Evolutionary conservation across 2,113 vertebrate genomes (phyloP), one percentile per base, ranked within the genome.

Genomic region (Lepidothrix coronata): DNA sequence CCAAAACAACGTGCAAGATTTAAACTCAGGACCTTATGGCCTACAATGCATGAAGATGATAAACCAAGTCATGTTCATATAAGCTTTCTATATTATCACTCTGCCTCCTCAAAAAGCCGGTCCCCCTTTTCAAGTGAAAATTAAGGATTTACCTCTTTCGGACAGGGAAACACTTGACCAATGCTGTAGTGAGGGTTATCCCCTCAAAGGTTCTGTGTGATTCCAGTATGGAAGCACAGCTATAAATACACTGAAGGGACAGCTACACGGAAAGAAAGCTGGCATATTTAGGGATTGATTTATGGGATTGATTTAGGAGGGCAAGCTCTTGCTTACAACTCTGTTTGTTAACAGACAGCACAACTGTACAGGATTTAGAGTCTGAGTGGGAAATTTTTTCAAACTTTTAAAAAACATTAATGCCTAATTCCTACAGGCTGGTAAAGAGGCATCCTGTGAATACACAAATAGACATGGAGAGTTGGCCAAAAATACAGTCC

Each of bases 201-300:
- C 55, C 52, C 72, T 86, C 68, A 59, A 55, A 76, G 39, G 31
- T 57, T 88, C 43, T 68, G 52, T 66, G 22, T 67, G 59, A 86
- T 65, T 71, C 44, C 81, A 76, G 30, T n/a, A 65, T 28, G 25
- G 70, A 74, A 91, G 23, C 4, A 6, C 27, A 87, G 65, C 54
- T 88, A 93, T 57, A 86, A 96, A 88, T 84, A 88, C 14, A 84
- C 13, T n/a, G 11, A 67, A 73, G 66, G 48, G 68, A 25, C n/a
- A 93, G 63, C 39, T 66, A 93, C 1, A 3, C 14, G 43, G 48
- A n/a, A 74, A 66, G 14, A 75, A 85, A 62, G 15, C 9, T 55
- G 27, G 39, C 13, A 9, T 30, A 21, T 93, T 79, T 71, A 55
- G 27, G 48, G 79, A 44, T 24, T 63, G 61, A 91, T 86, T 90